Base-by-base conservation (phyloP, 2,888 invertebrate genomes). In the Cartodere bifasciata region DNA sequence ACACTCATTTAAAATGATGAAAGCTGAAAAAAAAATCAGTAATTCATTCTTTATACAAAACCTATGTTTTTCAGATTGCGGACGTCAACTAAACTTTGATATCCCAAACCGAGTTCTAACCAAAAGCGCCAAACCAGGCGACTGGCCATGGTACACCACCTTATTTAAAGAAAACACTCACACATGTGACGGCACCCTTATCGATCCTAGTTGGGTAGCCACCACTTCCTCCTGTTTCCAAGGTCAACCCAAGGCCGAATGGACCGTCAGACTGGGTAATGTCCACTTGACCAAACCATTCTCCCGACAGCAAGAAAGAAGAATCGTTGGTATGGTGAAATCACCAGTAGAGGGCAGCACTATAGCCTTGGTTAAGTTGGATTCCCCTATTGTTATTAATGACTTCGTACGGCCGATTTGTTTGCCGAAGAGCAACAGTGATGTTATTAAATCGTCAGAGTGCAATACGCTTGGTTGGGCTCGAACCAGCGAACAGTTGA, bases 81-180 rank as follows among this genome's bases (percentile, higher is more conserved):
- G 62, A 2, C 35, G 51, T 9, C 60, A 58, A n/a, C n/a, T n/a
- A n/a, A n/a, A n/a, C n/a, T n/a, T n/a, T n/a, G n/a, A n/a, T n/a
- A n/a, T n/a, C n/a, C n/a, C n/a, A n/a, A n/a, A n/a, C 7, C 49
- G 50, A 28, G 38, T 46, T 2, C 59, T 86, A 36, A 67, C 72
- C 20, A 81, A 83, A 48, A 76, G 82, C 60, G 72, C 85, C 1
- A 67, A 67, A 3, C 79, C 82, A 1, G 87, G 86, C 2, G 86
- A 87, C 55, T 87, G 88, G 88, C 90, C 90, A n/a, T 90, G 90
- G 88, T 78, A 86, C 52, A 83, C 78, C 11, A 78, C 83, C 2
- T 64, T 91, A 2, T 73, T 83, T 48, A 77, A 86, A 46, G 76
- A 86, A 49, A 80, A 85, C 42, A 75, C 80, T 22, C 88, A 90